A percentile compares a stretch with the other conserved stretches of the same genome.
phyloP scores from a whole-genome alignment of 2,888 invertebrate species.

The Calameuta idolon region DNA sequence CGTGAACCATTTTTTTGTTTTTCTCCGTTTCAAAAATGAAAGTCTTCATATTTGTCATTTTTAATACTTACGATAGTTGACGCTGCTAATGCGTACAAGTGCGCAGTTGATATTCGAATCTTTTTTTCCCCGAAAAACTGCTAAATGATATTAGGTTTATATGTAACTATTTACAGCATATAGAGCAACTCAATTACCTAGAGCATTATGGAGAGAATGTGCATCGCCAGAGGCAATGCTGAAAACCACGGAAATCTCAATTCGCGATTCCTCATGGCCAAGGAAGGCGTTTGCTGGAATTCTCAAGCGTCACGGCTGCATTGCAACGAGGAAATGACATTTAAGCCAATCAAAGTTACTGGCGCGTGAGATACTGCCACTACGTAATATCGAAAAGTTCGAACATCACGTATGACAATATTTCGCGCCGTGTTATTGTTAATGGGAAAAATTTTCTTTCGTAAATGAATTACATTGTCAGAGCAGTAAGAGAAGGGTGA shows the following conservation, averaged over 20 bases:
- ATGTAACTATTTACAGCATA: not conserved
- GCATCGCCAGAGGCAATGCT: not conserved
- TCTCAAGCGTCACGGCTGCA: not conserved
- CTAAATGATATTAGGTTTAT: too few species aligned
- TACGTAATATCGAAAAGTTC: not conserved
- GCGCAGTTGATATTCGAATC: not conserved
- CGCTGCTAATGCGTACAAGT: not conserved
- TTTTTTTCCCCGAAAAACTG: not conserved
- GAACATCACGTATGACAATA: not conserved
- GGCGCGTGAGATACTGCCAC: not conserved
- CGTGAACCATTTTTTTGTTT: too few species aligned
- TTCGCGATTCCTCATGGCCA: not conserved
- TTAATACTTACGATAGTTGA: too few species aligned
- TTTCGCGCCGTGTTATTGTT: not conserved
- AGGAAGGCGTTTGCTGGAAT: not conserved
- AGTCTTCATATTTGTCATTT: too few species aligned
- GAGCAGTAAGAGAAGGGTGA: not conserved
- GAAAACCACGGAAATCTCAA: not conserved
- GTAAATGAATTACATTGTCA: not conserved
- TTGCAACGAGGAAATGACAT: not conserved
- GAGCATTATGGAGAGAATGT: not conserved
- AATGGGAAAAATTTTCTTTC: not conserved
- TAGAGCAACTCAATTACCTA: not conserved
- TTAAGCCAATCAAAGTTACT: not conserved
- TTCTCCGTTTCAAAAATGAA: too few species aligned